Evolutionary conservation across 2,113 vertebrate genomes (phyloP).

Genomic region (Rhabdomys dilectus): DNA sequence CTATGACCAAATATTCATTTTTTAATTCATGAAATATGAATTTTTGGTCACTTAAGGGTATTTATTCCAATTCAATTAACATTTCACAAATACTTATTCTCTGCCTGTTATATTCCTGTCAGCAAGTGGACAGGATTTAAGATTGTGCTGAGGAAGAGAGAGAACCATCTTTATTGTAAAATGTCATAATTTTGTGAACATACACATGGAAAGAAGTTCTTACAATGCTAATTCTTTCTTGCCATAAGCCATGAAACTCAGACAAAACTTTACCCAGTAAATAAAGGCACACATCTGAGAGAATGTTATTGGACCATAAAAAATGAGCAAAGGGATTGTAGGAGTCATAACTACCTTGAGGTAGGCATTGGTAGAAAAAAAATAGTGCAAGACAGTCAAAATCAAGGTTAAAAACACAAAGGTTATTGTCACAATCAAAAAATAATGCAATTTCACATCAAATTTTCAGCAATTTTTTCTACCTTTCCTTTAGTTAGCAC

Average conservation of each 20-base stretch:
- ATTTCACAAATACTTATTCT: background rate
- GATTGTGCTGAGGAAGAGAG: background rate
- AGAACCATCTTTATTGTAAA: background rate
- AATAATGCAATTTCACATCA: background rate
- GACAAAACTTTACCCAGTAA: background rate
- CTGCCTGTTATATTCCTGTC: background rate
- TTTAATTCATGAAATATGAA: background rate
- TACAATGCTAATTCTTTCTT: background rate
- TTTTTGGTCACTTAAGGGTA: background rate
- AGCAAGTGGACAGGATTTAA: background rate
- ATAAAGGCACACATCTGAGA: background rate
- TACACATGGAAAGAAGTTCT: background rate
- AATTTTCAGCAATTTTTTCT: background rate
- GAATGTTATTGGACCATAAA: background rate
- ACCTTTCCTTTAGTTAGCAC: too few species aligned
- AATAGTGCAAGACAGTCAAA: background rate
- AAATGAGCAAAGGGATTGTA: background rate
- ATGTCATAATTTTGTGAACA: accelerated
- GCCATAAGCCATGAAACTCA: background rate
- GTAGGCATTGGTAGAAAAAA: background rate
- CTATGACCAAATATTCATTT: background rate
- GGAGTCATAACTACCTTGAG: background rate
- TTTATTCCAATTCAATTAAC: background rate
- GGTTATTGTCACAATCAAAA: background rate
- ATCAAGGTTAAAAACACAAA: background rate